These are phyloP conservation scores for Drosophila pseudoobscura DNA, from an alignment of 1,140 invertebrate genomes.

Conservation along the genomic window DNA sequence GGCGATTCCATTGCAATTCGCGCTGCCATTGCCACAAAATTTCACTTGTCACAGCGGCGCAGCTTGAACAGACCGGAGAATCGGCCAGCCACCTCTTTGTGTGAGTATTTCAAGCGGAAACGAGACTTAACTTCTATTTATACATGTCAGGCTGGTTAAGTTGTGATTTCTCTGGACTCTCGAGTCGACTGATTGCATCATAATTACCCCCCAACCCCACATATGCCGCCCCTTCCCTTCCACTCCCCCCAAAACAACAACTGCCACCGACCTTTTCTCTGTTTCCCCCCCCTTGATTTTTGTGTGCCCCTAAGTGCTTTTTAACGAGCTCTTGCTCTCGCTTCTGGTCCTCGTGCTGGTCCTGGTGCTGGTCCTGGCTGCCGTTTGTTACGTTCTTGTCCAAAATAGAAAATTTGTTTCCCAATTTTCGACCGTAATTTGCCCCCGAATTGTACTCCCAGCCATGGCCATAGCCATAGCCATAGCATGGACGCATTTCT, in stretches of 20 bases:
- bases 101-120: slow-evolving; percentile 11
- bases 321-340: slow-evolving; percentile 59
- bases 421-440: slow-evolving; percentile 21
- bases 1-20: slow-evolving; percentile 7
- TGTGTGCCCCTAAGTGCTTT: slow-evolving; percentile 65
- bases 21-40: slow-evolving; percentile 10
- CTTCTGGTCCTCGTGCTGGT: background rate
- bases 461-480: slow-evolving; percentile 41
- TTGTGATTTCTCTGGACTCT: slow-evolving; percentile 53
- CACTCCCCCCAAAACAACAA: background rate
- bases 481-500: slow-evolving; percentile 49
- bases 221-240: no score
- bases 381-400: slow-evolving; percentile 35
- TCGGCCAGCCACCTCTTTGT: no score
- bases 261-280: slow-evolving; percentile 33
- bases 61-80: slow-evolving; percentile 1
- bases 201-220: slow-evolving; percentile 51
- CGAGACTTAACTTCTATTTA: slow-evolving; percentile 47
- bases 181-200: slow-evolving; percentile 67
- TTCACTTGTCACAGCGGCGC: slow-evolving; percentile 33
- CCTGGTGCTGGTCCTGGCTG: slow-evolving; percentile 22
- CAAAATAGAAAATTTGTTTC: slow-evolving; percentile 36
- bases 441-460: slow-evolving; percentile 7
- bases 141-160: slow-evolving; percentile 62
- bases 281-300: slow-evolving; percentile 7